Conservation (phyloP, 1,140 invertebrate species). For the Drosophila erecta region DNA sequence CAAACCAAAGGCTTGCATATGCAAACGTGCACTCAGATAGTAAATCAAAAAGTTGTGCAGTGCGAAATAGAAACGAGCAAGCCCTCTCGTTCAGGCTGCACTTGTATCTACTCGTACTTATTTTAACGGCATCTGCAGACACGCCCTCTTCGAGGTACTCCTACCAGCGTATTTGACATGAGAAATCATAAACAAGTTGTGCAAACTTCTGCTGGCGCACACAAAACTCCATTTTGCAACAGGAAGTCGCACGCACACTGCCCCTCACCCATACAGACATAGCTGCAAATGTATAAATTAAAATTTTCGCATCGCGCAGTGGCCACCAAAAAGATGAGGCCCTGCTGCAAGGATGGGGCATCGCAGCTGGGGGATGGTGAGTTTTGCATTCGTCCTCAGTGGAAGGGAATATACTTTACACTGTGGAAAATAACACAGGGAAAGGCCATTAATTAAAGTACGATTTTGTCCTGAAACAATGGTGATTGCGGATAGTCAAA, state of each 20-base stretch:
- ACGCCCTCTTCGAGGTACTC: constrained; percentile 45
- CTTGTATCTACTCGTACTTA: constrained; percentile 65
- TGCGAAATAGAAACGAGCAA: constrained; percentile 63
- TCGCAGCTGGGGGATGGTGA: constrained; percentile 18
- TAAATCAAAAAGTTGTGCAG: constrained; percentile 77
- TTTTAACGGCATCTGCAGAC: constrained; percentile 51
- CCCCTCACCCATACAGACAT: constrained; percentile 7
- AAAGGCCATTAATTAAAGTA: too few relatives aligned
- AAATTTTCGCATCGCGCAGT: constrained; percentile 64
- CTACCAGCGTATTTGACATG: constrained; percentile 74
- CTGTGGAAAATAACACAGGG: neutral
- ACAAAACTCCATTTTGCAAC: constrained; percentile 69
- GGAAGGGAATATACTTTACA: neutral
- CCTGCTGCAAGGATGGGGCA: constrained; percentile 14
- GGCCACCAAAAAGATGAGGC: constrained; percentile 49
- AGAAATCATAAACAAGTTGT: constrained; percentile 79
- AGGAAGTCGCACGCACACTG: constrained; percentile 58
- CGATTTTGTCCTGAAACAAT: too few relatives aligned
- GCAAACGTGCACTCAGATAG: constrained; percentile 37
- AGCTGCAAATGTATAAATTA: constrained; percentile 73
- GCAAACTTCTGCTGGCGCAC: constrained; percentile 64
- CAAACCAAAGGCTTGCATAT: constrained; percentile 11
- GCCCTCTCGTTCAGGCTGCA: constrained; percentile 24
- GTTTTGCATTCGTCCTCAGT: constrained; percentile 26
- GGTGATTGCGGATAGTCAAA: too few relatives aligned